Conservation (phyloP, 2,797 vertebrate genomes). For the Smutsia gigantea region DNA sequence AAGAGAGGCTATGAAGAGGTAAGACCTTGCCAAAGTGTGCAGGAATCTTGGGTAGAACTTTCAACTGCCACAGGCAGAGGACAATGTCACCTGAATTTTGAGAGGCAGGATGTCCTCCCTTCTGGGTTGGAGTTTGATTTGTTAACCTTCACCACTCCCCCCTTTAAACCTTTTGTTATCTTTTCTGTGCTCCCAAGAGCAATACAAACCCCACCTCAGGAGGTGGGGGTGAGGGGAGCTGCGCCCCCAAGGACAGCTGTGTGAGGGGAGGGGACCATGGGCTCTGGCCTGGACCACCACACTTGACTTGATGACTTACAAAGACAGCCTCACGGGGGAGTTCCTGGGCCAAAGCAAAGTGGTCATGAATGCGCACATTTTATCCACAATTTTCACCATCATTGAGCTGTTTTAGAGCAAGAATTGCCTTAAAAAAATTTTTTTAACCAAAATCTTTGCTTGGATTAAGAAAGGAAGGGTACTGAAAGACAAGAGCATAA, state of each 20-base stretch:
- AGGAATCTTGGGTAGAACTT: background rate
- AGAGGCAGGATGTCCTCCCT: background rate
- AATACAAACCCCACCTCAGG: background rate
- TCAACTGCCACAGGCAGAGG: background rate
- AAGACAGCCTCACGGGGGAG: background rate
- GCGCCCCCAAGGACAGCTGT: background rate
- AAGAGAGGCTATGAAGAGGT: background rate
- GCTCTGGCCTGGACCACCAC: background rate
- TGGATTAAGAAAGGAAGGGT: background rate
- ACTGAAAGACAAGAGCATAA: background rate
- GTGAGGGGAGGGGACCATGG: background rate
- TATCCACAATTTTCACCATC: background rate
- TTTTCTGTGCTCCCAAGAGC: background rate
- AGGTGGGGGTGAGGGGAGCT: too few species aligned
- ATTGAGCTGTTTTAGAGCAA: background rate
- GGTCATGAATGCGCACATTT: background rate
- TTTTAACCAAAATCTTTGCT: background rate
- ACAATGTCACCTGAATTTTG: background rate
- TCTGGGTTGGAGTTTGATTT: background rate
- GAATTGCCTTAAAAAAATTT: background rate
- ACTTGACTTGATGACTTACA: too few species aligned
- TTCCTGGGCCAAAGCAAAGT: background rate
- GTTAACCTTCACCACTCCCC: background rate
- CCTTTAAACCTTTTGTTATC: background rate
- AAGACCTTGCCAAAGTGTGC: background rate